phyloP scores from a whole-genome alignment of 2,113 vertebrate genomes.

The Pygoscelis adeliae region DNA sequence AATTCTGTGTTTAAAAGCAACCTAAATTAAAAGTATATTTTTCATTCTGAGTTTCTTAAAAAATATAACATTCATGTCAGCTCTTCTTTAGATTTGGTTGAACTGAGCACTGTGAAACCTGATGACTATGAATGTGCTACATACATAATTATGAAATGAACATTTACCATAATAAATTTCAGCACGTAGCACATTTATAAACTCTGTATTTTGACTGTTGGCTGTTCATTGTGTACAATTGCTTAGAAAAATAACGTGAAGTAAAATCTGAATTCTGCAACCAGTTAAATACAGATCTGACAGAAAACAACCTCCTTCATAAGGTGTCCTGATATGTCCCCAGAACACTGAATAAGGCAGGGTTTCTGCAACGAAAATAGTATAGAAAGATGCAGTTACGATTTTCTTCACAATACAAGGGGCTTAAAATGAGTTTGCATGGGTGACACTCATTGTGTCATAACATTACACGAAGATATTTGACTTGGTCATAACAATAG shows the following conservation, averaged over 20 bases:
- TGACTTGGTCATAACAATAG: neutral
- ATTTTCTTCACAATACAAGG: neutral
- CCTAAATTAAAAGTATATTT: neutral
- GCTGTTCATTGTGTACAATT: neutral
- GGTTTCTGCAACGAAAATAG: neutral
- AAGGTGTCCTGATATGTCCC: neutral
- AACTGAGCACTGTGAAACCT: neutral
- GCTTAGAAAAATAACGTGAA: neutral
- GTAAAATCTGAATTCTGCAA: neutral
- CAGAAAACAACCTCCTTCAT: neutral
- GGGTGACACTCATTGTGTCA: neutral
- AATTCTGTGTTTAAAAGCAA: neutral
- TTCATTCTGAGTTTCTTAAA: neutral
- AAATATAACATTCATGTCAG: neutral
- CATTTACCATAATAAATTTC: neutral
- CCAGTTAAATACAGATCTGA: neutral
- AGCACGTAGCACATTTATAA: neutral
- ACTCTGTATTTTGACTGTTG: neutral
- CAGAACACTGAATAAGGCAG: neutral
- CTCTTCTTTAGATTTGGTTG: neutral
- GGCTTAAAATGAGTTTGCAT: neutral
- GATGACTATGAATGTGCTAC: neutral
- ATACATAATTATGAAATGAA: neutral
- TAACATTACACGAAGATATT: neutral
- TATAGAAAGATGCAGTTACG: neutral